Base-by-base conservation (phyloP, 2,888 invertebrate species). In the Autographa gamma region DNA sequence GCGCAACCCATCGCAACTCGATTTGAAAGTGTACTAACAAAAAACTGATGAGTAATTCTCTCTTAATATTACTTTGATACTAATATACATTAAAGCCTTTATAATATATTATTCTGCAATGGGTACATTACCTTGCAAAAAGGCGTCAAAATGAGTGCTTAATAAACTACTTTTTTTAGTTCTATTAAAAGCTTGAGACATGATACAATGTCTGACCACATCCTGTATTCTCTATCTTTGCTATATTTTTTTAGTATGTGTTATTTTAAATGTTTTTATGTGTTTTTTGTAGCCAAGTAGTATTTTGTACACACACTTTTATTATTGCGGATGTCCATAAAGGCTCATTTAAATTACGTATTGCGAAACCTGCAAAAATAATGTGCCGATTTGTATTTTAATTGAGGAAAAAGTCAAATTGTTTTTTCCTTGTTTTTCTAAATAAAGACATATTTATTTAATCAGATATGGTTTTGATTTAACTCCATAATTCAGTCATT, bases 401-500 rank as follows among this genome's bases (percentile, higher is more conserved):
- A 41, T 41, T 43, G 16, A 43, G 43, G 43, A 43, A 43, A 43
- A 43, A 43, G 7, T 38, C 6, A 2, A 14, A 16, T 16, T 14
- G 7, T 43, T 16, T 43, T 43, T 43, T 43, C 2, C 43, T 6
- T 43, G 14, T 1, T 43, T 43, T 43, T 16, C 16, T 43, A 16
- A 13, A 16, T 16, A 4, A 43, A 4, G 2, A 58, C 34, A 62
- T 59, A 72, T n/a, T 34, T 0, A 9, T 54, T 62, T 77, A 72
- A 54, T 77, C 59, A n/a, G 72, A 66, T 62, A 69, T 59, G 31
- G 31, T 72, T 25, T 4, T 18, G 48, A 60, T 52, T 60, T 9
- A 48, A 66, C 13, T 13, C 34, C 5, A 8, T 60, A 59, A n/a
- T 41, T 54, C 25, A 4, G 11, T 16, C 16, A 43, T 56, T 52